Evolutionary conservation across 2,888 invertebrate genomes (phyloP).

Genomic region (Leptarthrus brevirostris): DNA sequence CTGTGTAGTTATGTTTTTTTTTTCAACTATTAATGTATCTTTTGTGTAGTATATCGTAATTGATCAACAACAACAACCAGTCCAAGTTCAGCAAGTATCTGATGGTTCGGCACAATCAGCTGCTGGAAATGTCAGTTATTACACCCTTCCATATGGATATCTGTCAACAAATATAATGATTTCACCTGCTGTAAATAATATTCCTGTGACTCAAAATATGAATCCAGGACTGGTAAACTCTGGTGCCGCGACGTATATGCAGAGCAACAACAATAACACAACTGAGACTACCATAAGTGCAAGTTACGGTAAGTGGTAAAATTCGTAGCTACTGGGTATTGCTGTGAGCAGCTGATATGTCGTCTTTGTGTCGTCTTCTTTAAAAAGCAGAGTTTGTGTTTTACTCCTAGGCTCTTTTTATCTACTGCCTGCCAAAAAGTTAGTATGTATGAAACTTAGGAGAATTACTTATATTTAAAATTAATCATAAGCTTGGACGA

Average conservation of each 20-base stretch:
- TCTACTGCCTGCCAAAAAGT: no score
- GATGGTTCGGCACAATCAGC: constrained; percentile 32
- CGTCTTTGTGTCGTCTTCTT: no score
- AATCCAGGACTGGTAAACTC: not conserved
- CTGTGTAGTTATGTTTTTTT: no score
- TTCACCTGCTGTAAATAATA: not conserved
- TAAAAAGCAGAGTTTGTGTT: no score
- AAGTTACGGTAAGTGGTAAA: constrained; percentile 40
- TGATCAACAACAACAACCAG: constrained; percentile 29
- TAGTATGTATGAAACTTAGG: no score
- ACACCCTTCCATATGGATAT: constrained; percentile 64
- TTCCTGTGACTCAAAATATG: not conserved
- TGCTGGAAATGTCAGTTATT: constrained; percentile 59
- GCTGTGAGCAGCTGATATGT: no score
- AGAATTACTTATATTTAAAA: no score
- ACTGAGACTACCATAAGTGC: constrained; percentile 64
- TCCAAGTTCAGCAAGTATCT: no score
- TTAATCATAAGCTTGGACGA: no score
- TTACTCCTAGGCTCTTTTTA: no score
- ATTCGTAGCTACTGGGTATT: no score
- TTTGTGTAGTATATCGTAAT: not conserved
- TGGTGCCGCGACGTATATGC: constrained; percentile 61
- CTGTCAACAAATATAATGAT: constrained; percentile 57
- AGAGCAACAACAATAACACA: constrained; percentile 62
- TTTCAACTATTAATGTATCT: no score